Evolutionary conservation across 2,888 invertebrate species (phyloP), one percentile per base, ranked within the genome.

Genomic region (Abscondita cerata): DNA sequence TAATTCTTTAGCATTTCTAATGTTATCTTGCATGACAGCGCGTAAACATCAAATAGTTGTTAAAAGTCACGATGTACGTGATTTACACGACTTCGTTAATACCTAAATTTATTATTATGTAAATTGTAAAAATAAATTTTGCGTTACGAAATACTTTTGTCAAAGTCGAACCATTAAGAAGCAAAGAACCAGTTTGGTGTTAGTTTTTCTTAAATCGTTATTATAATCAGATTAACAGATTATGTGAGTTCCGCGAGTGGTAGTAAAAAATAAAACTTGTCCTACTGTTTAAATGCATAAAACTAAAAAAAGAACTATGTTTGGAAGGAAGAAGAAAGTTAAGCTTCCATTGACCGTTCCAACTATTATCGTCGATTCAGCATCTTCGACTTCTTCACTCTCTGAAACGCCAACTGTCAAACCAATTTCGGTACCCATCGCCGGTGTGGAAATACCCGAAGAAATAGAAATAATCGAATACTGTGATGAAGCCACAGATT

Each of bases 341-440:
- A 44, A 62, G 40, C n/a, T 16, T 33, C 25, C 38, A 2, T 9
- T 55, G 4, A 46, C n/a, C 2, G 51, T 62, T 34, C 61, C 61
- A 15, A 57, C 38, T 12, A 62, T 62, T 15, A 41, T 62, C 15
- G 52, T 62, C 11, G 56, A 62, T 6, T 56, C 61, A 11, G 56
- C 61, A 6, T 62, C 56, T 8, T 56, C 47, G 6, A 56, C 61
- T 6, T 41, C 48, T 18, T 52, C 56, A 3, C 46, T 52, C 18
- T 18, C 44, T 2, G 44, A 44, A 16, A 11, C 18, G 5, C 3
- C 5, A 1, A 13, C 9, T 6, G 33, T 12, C 1, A 12, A 41
- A 40, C 15, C 40, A 6, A 44, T n/a, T 3, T 19, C 44, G 1
- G 3, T 11, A 18, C 15, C 15, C 19, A 11, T n/a, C 8, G 44